Percentiles rank a stretch among this genome's conserved stretches.
Evolutionary conservation across 2,888 invertebrate species (phyloP).

Genomic region (Elegia similella): DNA sequence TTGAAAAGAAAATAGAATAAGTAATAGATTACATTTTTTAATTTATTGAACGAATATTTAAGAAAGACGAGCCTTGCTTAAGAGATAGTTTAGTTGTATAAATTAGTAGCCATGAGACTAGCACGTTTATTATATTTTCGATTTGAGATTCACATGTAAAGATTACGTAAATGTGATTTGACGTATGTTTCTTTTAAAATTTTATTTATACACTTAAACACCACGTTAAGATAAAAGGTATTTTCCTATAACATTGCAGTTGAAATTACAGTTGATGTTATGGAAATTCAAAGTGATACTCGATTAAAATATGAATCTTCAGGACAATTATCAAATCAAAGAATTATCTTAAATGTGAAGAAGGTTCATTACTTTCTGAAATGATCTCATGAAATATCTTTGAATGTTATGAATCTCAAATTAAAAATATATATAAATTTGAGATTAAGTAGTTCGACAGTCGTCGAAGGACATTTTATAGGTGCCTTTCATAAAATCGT

Average conservation of each 20-base stretch:
- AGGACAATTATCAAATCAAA: not conserved
- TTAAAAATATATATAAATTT: slow-evolving; percentile 59
- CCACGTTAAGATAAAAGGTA: no score
- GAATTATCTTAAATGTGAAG: not conserved
- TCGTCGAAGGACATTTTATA: slow-evolving; percentile 72
- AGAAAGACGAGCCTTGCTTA: slow-evolving; percentile 82
- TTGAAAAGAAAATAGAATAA: slow-evolving; percentile 67
- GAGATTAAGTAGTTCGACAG: slow-evolving; percentile 55
- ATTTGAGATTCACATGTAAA: slow-evolving; percentile 28
- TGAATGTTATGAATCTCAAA: slow-evolving; percentile 31
- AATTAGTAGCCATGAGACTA: slow-evolving; percentile 59
- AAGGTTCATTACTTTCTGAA: not conserved
- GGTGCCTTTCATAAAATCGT: slow-evolving; percentile 74
- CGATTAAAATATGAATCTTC: not conserved
- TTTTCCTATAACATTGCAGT: no score
- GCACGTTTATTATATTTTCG: slow-evolving; percentile 45
- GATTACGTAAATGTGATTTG: not conserved
- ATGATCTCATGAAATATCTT: slow-evolving; percentile 22
- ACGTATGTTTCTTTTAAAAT: no score
- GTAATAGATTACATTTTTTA: slow-evolving; percentile 67
- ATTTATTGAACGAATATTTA: slow-evolving; percentile 76
- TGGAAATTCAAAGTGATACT: not conserved
- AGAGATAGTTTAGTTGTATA: slow-evolving; percentile 72
- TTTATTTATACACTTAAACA: no score
- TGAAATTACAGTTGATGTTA: not conserved